Conservation (phyloP, 2,888 invertebrate species). For the Drosophila birchii region DNA sequence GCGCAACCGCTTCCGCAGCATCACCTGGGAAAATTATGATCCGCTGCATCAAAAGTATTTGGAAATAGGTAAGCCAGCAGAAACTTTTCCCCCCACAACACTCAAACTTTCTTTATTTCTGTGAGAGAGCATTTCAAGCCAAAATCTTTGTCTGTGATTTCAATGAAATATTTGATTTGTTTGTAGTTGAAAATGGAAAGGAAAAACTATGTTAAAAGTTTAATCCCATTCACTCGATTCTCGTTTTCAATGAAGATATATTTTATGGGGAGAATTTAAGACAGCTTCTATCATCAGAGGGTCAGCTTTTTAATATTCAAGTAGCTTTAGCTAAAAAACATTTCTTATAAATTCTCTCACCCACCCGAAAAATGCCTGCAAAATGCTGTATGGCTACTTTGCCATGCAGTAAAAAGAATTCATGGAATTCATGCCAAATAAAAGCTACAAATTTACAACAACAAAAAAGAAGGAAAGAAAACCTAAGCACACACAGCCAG, state of each 20-base stretch:
- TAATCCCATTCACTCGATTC: background rate
- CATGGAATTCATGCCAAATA: constrained; percentile 53
- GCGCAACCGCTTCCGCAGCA: constrained; percentile 92
- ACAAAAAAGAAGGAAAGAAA: constrained; percentile 7
- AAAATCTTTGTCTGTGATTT: constrained; percentile 26
- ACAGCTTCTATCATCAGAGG: background rate
- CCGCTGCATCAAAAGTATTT: constrained; percentile 96
- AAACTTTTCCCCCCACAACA: constrained; percentile 15
- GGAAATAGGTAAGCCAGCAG: constrained; percentile 91
- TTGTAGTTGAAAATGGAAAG: background rate
- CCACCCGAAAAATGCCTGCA: constrained; percentile 3
- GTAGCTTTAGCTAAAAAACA: constrained; percentile 18
- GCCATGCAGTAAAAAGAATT: constrained; percentile 42
- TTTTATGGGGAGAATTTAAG: constrained; percentile 9
- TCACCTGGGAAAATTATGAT: constrained; percentile 96
- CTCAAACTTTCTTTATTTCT: constrained; percentile 8
- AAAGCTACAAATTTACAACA: constrained; percentile 56
- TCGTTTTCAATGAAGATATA: background rate
- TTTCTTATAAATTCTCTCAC: constrained; percentile 18
- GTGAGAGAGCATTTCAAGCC: constrained; percentile 1
- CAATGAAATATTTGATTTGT: constrained; percentile 13
- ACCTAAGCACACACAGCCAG: constrained; percentile 25
- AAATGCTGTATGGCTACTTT: constrained; percentile 48
- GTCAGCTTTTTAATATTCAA: constrained; percentile 39
- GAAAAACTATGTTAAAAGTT: constrained; percentile 23